These are phyloP conservation scores for Microtus oregoni DNA, from an alignment of 2,113 vertebrate genomes.

Conservation along the genomic window DNA sequence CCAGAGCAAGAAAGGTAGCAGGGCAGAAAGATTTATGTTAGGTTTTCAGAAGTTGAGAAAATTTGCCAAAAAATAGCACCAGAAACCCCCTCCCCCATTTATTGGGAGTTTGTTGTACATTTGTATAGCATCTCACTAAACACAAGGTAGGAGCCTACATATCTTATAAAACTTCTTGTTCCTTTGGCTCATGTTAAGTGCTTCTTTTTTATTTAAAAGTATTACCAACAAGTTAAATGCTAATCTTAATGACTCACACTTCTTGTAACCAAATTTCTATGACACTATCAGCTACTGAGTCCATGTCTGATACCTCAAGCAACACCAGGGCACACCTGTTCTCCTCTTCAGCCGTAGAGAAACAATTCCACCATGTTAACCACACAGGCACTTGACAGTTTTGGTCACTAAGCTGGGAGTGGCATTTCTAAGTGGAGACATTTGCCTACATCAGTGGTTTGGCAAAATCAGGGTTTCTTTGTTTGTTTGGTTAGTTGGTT, in stretches of 20 bases:
- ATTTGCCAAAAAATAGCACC: too few species aligned
- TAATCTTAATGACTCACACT: background rate
- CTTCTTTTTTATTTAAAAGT: background rate
- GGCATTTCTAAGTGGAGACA: background rate
- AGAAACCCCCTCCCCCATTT: too few species aligned
- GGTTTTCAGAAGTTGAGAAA: too few species aligned
- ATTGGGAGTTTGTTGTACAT: too few species aligned
- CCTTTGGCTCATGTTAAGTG: background rate
- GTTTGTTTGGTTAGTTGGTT: background rate
- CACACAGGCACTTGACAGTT: background rate
- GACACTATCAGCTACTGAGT: background rate
- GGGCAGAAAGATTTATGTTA: too few species aligned
- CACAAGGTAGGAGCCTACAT: background rate
- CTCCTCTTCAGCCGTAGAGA: background rate
- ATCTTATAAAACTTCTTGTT: background rate
- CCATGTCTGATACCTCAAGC: background rate
- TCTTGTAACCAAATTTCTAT: background rate
- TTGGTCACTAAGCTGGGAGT: background rate
- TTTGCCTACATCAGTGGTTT: background rate
- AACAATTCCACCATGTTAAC: background rate
- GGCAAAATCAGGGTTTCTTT: background rate
- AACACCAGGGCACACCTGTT: background rate
- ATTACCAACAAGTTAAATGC: background rate
- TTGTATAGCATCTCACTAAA: background rate
- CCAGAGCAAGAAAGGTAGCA: too few species aligned